Base-by-base conservation (phyloP, 2,113 vertebrate species). In the Okapia johnstoni region DNA sequence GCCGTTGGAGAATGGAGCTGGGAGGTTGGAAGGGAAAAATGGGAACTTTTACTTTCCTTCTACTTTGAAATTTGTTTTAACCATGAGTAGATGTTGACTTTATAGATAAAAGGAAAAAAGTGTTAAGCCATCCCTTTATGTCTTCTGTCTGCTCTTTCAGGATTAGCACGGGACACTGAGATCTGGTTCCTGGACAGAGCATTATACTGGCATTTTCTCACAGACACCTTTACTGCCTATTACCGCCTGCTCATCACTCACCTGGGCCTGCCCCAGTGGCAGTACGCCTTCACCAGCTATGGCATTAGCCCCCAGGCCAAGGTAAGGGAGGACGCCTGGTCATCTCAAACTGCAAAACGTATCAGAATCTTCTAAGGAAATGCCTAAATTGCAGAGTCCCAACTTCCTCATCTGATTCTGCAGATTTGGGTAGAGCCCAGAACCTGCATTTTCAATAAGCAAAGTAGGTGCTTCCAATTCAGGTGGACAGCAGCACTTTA, bases 121-220 rank as follows among this genome's bases (percentile, higher is more conserved):
- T 60, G 25, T 80, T 93, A 85, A 81, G 28, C n/a, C 43, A 14
- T 84, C 33, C 7, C 4, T 40, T 83, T n/a, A 21, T 73, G 77
- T 77, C 30, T 13, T 88, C 92, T 81, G 91, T 97, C 5, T 85
- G 91, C 95, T 92, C 3, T 97, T 95, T 50, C 98, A 99, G 99
- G 99, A 85, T 98, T 99, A 61, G 99, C 99, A 14, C 98, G 99
- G 85, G 99, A 99, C 85, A 99, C 99, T 93, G 99, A 99, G 96
- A 99, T 99, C 94, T 99, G 99, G 99, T 99, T 99, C 97, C 99
- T 99, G 96, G 99, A 99, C 98, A 99, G 99, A 94, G 99, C 99
- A 0, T 98, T 99, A 25, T 99, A 99, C 96, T 99, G 99, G 99
- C 99, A 99, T 98, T 99, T 99, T 97, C 98, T 99, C 88, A 99